phyloP scores from a whole-genome alignment of 2,797 vertebrate genomes.

The Anas georgica region DNA sequence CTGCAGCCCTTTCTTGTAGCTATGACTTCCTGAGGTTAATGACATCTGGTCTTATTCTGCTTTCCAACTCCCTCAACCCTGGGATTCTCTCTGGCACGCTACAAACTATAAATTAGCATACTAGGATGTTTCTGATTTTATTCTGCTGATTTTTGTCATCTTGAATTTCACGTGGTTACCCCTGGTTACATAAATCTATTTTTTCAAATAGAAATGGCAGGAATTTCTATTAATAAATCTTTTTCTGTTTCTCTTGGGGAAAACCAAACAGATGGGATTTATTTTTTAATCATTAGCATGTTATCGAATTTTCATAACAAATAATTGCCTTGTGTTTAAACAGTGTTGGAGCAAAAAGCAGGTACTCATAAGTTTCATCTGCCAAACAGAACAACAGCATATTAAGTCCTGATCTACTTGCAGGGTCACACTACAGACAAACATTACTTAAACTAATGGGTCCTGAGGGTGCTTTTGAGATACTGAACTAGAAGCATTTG shows the following conservation, averaged over 20 bases:
- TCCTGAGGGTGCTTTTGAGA: neutral
- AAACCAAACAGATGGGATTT: conserved; percentile 46
- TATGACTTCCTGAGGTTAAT: neutral
- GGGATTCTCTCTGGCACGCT: neutral
- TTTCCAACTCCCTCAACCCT: neutral
- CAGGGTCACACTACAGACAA: neutral
- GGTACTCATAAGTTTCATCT: neutral
- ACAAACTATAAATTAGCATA: neutral
- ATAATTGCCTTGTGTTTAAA: neutral
- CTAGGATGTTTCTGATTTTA: neutral
- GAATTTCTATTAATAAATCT: conserved; percentile 40
- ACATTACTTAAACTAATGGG: neutral
- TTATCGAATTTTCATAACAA: conserved; percentile 32
- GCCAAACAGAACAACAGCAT: neutral
- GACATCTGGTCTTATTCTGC: accelerated
- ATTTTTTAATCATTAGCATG: conserved; percentile 5
- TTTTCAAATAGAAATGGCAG: neutral
- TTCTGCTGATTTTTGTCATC: neutral
- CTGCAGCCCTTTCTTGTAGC: neutral
- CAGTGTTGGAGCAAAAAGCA: neutral
- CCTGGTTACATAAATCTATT: neutral
- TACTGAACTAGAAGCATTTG: neutral
- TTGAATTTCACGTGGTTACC: neutral
- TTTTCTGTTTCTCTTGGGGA: neutral
- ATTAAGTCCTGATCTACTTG: neutral